Evolutionary conservation across 2,797 vertebrate genomes (phyloP).

Genomic region (Notolepis coatsorum): DNA sequence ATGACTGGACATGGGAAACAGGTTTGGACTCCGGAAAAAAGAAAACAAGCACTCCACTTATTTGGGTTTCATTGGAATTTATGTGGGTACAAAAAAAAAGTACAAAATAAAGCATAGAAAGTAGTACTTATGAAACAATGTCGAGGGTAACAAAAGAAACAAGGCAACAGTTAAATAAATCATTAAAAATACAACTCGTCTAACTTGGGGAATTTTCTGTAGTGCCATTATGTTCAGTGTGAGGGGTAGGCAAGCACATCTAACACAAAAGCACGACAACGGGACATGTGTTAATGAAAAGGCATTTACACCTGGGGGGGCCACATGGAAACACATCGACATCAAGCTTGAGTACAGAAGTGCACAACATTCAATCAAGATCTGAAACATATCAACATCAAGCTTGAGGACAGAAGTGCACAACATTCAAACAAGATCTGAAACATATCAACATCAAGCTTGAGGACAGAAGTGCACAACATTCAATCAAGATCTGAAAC

Average conservation of each 20-base stretch:
- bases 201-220: conserved; percentile 47
- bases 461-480: conserved; percentile 50
- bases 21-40: too few relatives aligned
- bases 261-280: conserved; percentile 44
- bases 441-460: conserved; percentile 19
- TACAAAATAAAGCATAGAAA: conserved; percentile 85
- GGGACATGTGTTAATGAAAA: conserved; percentile 41
- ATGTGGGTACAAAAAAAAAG: conserved; percentile 80
- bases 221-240: conserved; percentile 25
- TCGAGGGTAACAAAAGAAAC: conserved; percentile 61
- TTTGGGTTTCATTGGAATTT: conserved; percentile 64
- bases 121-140: conserved; percentile 72
- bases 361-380: conserved; percentile 38
- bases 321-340: conserved; percentile 15
- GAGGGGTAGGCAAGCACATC: conserved; percentile 8
- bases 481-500: conserved; percentile 20
- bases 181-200: conserved; percentile 46
- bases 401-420: conserved; percentile 46
- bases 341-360: conserved; percentile 37
- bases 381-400: conserved; percentile 9
- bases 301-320: conserved; percentile 42
- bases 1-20: too few relatives aligned
- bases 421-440: conserved; percentile 28
- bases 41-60: background rate
- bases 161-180: conserved; percentile 75